Base-by-base conservation (phyloP, 2,888 invertebrate species). In the Corythucha ciliata region DNA sequence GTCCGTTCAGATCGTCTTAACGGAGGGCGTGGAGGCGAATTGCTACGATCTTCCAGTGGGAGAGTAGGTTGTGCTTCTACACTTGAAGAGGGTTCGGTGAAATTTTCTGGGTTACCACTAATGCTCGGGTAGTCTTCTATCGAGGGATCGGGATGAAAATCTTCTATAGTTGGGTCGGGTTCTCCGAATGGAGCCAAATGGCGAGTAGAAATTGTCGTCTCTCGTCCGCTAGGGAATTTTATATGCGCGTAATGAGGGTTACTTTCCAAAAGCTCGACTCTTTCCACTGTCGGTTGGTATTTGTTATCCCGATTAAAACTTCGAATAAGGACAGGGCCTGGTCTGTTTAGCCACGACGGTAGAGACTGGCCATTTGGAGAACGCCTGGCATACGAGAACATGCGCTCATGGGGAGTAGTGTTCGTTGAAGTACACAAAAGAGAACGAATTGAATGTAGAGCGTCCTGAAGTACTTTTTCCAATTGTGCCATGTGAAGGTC, bases 361-460 rank as follows among this genome's bases (percentile, higher is more conserved):
- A 41, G n/a, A 2, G 41, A 48, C 12, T 12, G 12, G 8, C 41
- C 48, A 48, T 21, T 20, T 12, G 1, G 14, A 5, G 48, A 41
- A 32, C 20, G 27, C 18, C 49, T 12, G 10, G 24, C 14, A 25
- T 25, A 33, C 8, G 21, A 42, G 41, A 54, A 57, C 52, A 57
- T 52, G 20, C 52, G 21, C 20, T 55, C 55, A 49, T 58, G 54
- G 3, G 58, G 58, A 1, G 57, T 58, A 4, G 21, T 18, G 41
- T 59, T 59, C 8, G 54, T 59, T 2, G 57, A 25, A 12, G 54
- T 58, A 40, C 54, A 57, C 5, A 59, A 32, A 3, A 60, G 47
- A 4, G 57, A 60, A 14, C 58, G 39, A 21, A 58, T 53, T 4
- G 54, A 57, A 40, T 58, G 57, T 6, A 59, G 40, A 10, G 53